Conservation (phyloP, 2,113 vertebrate genomes). For the Dinomys branickii region DNA sequence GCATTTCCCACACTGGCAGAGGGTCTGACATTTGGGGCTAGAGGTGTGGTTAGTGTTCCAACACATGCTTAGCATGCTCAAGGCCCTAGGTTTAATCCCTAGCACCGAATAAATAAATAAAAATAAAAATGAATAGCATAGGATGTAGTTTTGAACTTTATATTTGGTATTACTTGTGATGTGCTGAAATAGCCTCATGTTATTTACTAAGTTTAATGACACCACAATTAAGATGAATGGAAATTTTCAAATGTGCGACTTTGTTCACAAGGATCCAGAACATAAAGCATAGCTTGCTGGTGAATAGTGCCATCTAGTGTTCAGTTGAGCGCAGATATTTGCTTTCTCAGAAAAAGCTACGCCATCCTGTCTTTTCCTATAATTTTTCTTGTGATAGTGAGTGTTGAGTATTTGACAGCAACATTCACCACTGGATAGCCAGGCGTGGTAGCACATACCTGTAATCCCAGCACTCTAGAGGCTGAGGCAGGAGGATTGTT, state of each 20-base stretch:
- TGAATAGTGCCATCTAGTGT: slow-evolving; percentile 80
- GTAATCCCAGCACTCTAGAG: too few relatives aligned
- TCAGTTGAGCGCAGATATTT: neutral
- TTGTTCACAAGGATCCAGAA: neutral
- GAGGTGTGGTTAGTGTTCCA: neutral
- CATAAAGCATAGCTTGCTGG: neutral
- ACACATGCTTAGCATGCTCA: neutral
- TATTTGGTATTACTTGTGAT: neutral
- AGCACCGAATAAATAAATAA: neutral
- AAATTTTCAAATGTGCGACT: neutral
- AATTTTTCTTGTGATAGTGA: neutral
- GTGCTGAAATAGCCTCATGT: neutral
- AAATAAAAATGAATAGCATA: neutral
- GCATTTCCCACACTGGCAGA: neutral
- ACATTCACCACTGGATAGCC: too few relatives aligned
- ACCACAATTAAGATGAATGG: neutral
- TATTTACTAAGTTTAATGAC: neutral
- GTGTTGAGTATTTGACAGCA: neutral
- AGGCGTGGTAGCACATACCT: too few relatives aligned
- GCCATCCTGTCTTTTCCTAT: neutral
- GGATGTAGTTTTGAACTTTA: neutral
- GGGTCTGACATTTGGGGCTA: neutral
- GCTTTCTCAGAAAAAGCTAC: neutral
- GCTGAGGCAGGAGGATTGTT: too few relatives aligned
- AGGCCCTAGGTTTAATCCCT: neutral